Conservation (phyloP, 2,888 invertebrate genomes). For the Drosophila melanocephala region DNA sequence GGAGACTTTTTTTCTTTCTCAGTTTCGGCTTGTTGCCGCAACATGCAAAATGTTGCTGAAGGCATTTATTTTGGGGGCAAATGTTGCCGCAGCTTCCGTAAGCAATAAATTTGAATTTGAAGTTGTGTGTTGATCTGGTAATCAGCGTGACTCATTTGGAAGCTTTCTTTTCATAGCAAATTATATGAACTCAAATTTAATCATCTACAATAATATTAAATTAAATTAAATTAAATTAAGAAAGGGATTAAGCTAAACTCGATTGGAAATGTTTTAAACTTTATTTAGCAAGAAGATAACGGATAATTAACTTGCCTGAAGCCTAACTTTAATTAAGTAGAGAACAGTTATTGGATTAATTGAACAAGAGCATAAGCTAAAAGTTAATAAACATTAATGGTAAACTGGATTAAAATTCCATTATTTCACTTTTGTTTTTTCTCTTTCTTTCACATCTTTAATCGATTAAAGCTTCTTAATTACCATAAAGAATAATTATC, state of each 20-base stretch:
- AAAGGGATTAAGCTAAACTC: background rate
- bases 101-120: background rate
- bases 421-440: background rate
- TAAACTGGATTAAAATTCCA: background rate
- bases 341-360: background rate
- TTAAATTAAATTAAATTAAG: background rate
- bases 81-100: conserved; percentile 23
- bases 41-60: conserved; percentile 56
- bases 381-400: background rate
- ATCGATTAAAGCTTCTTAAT: background rate
- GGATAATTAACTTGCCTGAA: background rate
- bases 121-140: background rate
- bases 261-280: background rate
- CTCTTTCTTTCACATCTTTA: background rate
- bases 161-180: background rate
- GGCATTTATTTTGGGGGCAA: background rate
- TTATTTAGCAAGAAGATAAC: background rate
- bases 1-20: conserved; percentile 51
- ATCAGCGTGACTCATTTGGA: background rate
- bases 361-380: background rate
- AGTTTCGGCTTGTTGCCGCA: conserved; percentile 55
- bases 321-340: background rate
- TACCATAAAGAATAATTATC: background rate
- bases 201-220: background rate
- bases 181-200: background rate